Percentiles rank a stretch among this genome's conserved stretches.
phyloP scores from a whole-genome alignment of 2,797 vertebrate species.

The Bradypodion pumilum region DNA sequence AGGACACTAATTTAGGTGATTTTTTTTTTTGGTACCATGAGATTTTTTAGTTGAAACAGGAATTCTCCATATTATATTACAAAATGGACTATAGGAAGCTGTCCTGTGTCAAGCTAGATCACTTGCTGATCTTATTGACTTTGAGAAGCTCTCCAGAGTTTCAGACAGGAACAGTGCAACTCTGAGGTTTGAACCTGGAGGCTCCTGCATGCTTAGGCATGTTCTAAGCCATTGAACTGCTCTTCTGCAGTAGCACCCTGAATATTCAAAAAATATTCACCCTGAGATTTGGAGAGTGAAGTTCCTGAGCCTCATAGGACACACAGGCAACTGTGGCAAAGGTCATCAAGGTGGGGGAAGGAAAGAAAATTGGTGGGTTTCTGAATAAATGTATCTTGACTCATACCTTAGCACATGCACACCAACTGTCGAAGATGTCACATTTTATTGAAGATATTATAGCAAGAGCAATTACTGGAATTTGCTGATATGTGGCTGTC shows the following conservation, averaged over 20 bases:
- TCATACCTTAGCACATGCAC: constrained; percentile 26
- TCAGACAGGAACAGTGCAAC: background rate
- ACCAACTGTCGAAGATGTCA: constrained; percentile 41
- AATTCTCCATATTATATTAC: background rate
- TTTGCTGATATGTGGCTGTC: background rate
- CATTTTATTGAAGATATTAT: constrained; percentile 25
- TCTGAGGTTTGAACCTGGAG: background rate
- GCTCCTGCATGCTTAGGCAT: background rate
- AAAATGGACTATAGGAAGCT: background rate
- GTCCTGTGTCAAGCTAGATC: background rate
- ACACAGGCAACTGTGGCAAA: background rate
- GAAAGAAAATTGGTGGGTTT: background rate
- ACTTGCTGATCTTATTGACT: background rate
- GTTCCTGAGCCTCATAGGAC: background rate
- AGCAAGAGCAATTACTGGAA: constrained; percentile 17
- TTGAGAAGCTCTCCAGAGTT: background rate
- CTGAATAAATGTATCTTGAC: constrained; percentile 8
- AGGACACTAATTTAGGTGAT: no score
- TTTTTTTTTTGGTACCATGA: no score
- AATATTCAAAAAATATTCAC: background rate
- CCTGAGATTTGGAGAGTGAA: background rate
- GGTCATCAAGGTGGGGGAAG: constrained; percentile 11
- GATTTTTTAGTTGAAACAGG: background rate
- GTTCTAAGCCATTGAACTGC: background rate
- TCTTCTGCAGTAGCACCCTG: background rate